A percentile compares a stretch with the other conserved stretches of the same genome.
Evolutionary conservation across 2,888 invertebrate species (phyloP).

Genomic region (Andrena marginata): DNA sequence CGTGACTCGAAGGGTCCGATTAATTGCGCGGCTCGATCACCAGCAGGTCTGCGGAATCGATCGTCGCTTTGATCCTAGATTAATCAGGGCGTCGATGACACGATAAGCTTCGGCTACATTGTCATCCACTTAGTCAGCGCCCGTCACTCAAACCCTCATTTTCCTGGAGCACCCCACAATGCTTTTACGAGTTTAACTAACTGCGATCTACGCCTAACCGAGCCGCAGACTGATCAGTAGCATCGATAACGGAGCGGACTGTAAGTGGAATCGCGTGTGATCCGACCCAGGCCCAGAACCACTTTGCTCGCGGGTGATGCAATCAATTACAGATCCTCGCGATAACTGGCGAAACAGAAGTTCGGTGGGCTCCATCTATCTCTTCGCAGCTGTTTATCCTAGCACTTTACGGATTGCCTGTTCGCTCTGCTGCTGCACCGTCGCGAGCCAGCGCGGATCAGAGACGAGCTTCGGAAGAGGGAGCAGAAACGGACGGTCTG

Average conservation of each 20-base stretch:
- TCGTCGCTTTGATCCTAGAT: too few species aligned
- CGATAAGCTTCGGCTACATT: too few species aligned
- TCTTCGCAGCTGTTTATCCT: constrained; percentile 24
- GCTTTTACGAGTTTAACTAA: too few species aligned
- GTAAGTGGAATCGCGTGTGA: not conserved
- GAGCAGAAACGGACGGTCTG: constrained; percentile 47
- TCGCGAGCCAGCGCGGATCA: constrained; percentile 25
- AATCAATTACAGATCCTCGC: constrained; percentile 20
- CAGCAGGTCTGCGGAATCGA: too few species aligned
- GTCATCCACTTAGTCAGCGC: too few species aligned
- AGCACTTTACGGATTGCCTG: constrained; percentile 41
- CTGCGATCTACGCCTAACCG: too few species aligned
- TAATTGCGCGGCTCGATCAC: constrained; percentile 22
- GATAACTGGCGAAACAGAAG: constrained; percentile 1
- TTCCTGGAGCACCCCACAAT: too few species aligned
- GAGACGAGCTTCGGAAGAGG: constrained; percentile 15
- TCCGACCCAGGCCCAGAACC: too few species aligned
- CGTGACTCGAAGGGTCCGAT: constrained; percentile 22
- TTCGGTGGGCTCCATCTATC: constrained; percentile 16
- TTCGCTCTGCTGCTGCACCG: constrained; percentile 8
- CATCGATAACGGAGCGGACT: not conserved
- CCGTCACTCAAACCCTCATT: too few species aligned
- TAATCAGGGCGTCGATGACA: too few species aligned
- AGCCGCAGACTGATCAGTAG: too few species aligned
- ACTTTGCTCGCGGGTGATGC: too few species aligned